Conservation (phyloP, 2,888 invertebrate species). For the Cataglyphis rosenhaueri region DNA sequence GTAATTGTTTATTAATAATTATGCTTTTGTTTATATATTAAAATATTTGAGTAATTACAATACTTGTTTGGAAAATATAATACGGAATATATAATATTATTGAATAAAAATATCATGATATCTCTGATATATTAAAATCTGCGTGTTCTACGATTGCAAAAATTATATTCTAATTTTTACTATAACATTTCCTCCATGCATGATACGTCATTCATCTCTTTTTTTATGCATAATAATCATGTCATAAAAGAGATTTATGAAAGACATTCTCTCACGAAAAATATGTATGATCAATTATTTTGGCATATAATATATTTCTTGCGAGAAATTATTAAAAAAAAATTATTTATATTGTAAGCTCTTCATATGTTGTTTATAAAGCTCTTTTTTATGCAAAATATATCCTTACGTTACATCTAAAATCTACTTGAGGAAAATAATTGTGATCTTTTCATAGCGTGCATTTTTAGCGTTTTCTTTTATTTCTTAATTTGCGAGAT, state of each 20-base stretch:
- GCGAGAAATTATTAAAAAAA: not conserved
- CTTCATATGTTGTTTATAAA: not conserved
- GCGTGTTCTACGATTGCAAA: too few relatives aligned
- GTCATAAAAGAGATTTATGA: not conserved
- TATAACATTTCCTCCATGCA: too few relatives aligned
- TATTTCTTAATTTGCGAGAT: constrained; percentile 34
- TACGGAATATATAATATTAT: too few relatives aligned
- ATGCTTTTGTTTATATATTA: too few relatives aligned
- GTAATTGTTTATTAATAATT: too few relatives aligned
- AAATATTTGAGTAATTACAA: too few relatives aligned
- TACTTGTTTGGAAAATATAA: too few relatives aligned
- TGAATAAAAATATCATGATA: too few relatives aligned
- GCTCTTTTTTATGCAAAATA: not conserved
- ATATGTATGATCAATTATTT: not conserved
- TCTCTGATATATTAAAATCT: too few relatives aligned
- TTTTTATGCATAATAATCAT: constrained; percentile 7
- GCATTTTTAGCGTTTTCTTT: not conserved
- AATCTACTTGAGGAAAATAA: constrained; percentile 19
- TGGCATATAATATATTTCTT: not conserved
- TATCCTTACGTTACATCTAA: not conserved
- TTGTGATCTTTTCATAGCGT: constrained; percentile 5
- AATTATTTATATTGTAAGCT: not conserved
- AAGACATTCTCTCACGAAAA: not conserved
- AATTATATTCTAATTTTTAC: too few relatives aligned
- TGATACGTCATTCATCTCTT: not conserved